Conservation (phyloP, 2,888 invertebrate species). For the Drosophila bunnanda region DNA sequence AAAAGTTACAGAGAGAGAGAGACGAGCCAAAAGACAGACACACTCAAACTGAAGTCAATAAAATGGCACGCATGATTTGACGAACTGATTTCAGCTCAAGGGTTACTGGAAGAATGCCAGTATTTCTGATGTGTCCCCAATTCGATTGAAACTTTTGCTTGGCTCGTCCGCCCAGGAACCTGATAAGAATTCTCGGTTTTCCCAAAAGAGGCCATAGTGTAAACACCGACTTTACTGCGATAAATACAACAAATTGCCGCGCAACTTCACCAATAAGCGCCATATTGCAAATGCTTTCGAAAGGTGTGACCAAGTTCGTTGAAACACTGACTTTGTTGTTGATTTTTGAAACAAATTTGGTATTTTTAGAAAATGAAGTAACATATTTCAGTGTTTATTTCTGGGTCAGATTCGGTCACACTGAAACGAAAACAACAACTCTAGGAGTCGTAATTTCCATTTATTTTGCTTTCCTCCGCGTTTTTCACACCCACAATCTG, state of each 20-base stretch:
- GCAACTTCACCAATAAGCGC: too few species aligned
- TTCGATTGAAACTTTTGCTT: too few species aligned
- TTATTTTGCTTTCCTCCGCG: constrained; percentile 37
- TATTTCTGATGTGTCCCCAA: too few species aligned
- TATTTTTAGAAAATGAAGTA: too few species aligned
- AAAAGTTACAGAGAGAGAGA: neutral
- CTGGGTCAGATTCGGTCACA: neutral
- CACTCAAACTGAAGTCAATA: neutral
- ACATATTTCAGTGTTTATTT: neutral
- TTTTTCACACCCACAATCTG: constrained; percentile 26
- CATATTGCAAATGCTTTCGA: neutral
- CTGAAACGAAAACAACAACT: constrained; percentile 6
- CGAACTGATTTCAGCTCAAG: neutral
- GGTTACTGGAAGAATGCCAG: neutral
- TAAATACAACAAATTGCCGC: too few species aligned
- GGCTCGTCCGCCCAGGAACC: too few species aligned
- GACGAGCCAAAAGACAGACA: neutral
- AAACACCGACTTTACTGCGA: too few species aligned
- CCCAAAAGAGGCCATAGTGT: neutral
- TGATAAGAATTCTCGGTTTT: neutral
- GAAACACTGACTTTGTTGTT: too few species aligned
- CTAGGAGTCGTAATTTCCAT: constrained; percentile 28
- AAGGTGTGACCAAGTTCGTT: neutral
- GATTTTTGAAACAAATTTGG: too few species aligned
- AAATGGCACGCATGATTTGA: neutral